Base-by-base conservation (phyloP, 53 echinoderm and acorn worm species). In the Apostichopus leukothele region DNA sequence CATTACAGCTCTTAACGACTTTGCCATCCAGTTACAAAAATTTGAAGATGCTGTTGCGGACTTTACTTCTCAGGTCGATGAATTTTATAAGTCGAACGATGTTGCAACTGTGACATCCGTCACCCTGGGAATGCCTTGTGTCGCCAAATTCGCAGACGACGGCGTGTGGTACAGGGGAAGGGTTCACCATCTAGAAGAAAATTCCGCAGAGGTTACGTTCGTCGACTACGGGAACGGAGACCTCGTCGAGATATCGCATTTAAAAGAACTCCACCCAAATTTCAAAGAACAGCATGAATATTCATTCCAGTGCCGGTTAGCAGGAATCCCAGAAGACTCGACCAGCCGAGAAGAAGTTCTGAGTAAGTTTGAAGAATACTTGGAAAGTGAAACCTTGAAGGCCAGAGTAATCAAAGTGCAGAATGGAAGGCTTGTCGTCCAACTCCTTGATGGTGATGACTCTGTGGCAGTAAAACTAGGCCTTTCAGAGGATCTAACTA, bases 161-260 rank as follows among this genome's bases (percentile, higher is more conserved):
- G 91, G 89, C 25, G 96, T 94, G 14, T 99, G 96, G 99, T 99
- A 99, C 78, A 79, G 99, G 88, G 99, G 92, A 39, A 79, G 25
- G 10, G 76, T 96, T 19, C 85, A 91, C 0, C 87, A 76, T 12
- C 20, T 92, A 11, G 89, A 90, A 71, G 89, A 88, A 13, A 89
- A 81, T 1, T 66, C 85, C 6, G 90, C 76, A 26, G 92, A 89
- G 5, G 96, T 99, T 5, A 75, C 57, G 18, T 99, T 96, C 78
- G 89, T 96, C 7, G 96, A 99, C 81, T 99, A 99, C 89, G 99
- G 99, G 59, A 98, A 99, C 79, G 79, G 91, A 1, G 99, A 99
- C 88, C 19, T 84, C 20, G 86, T 96, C 52, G 50, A 87, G 39
- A 53, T 57, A 13, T 60, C 67, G 9, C 53, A 90, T 9, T 79